These are phyloP conservation scores for Gouania willdenowi DNA, from an alignment of 2,797 vertebrate genomes.

Conservation along the genomic window DNA sequence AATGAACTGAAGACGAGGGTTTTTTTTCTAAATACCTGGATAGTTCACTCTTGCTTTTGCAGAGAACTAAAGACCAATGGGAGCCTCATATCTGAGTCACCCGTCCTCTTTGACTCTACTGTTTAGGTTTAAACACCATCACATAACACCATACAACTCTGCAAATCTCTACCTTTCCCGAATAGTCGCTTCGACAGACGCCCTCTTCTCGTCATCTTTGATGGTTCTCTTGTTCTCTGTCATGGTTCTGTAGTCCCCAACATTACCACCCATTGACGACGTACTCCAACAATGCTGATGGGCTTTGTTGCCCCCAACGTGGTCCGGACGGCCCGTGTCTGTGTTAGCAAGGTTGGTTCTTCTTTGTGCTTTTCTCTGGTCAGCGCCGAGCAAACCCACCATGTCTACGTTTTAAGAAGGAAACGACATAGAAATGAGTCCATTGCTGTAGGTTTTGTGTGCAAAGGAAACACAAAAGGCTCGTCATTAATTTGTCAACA, in stretches of 20 bases:
- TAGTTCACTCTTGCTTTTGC: not conserved
- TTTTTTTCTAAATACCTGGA: slow-evolving; percentile 14
- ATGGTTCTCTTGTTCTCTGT: slow-evolving; percentile 68
- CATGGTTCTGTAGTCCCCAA: slow-evolving; percentile 40
- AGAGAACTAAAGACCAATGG: slow-evolving; percentile 21
- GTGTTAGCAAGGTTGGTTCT: slow-evolving; percentile 50
- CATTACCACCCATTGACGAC: slow-evolving; percentile 47
- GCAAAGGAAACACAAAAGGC: too few species aligned
- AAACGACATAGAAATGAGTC: too few species aligned
- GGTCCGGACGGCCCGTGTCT: slow-evolving; percentile 58
- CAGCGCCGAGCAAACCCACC: slow-evolving; percentile 35
- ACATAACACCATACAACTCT: not conserved
- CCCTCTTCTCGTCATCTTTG: slow-evolving; percentile 74
- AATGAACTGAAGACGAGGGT: not conserved
- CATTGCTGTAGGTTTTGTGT: too few species aligned
- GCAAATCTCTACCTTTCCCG: slow-evolving; percentile 69
- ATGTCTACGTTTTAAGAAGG: too few species aligned
- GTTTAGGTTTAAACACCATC: not conserved
- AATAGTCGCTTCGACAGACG: slow-evolving; percentile 63
- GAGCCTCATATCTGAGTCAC: slow-evolving; percentile 29
- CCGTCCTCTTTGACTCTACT: not conserved
- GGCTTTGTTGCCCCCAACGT: slow-evolving; percentile 64
- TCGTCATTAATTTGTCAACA: too few species aligned
- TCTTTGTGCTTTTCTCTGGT: slow-evolving; percentile 73
- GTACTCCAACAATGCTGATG: slow-evolving; percentile 61